phyloP scores from a whole-genome alignment of 2,888 invertebrate species.

The Galerucella nymphaeae region DNA sequence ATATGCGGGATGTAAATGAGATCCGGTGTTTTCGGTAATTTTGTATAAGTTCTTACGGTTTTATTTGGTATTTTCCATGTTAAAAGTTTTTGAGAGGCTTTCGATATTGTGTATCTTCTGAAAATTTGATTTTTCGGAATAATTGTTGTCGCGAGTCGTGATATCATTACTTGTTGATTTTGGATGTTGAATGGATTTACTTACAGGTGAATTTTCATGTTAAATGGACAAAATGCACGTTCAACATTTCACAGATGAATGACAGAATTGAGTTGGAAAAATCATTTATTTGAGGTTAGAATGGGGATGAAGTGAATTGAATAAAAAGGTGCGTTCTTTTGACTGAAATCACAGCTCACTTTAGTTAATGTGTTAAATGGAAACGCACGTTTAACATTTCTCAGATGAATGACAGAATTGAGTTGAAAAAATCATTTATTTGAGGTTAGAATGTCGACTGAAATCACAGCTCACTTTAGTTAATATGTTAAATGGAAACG shows the following conservation, averaged over 20 bases:
- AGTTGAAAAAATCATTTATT: too few species aligned
- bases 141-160: constrained; percentile 20
- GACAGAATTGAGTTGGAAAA: not conserved
- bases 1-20: constrained; percentile 63
- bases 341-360: too few species aligned
- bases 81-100: not conserved
- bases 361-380: too few species aligned
- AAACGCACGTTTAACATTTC: too few species aligned
- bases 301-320: too few species aligned
- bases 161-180: constrained; percentile 36
- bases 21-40: constrained; percentile 59
- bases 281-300: not conserved
- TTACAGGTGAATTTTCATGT: not conserved
- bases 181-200: not conserved
- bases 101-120: constrained; percentile 14
- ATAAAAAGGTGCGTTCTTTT: too few species aligned
- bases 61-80: not conserved
- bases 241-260: constrained; percentile 1
- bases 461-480: too few species aligned
- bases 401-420: too few species aligned
- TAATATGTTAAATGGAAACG: too few species aligned
- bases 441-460: too few species aligned
- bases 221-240: constrained; percentile 2
- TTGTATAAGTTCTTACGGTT: constrained; percentile 33
- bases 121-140: constrained; percentile 23